Conservation (phyloP, 2,113 vertebrate genomes). For the Maccullochella peelii region DNA sequence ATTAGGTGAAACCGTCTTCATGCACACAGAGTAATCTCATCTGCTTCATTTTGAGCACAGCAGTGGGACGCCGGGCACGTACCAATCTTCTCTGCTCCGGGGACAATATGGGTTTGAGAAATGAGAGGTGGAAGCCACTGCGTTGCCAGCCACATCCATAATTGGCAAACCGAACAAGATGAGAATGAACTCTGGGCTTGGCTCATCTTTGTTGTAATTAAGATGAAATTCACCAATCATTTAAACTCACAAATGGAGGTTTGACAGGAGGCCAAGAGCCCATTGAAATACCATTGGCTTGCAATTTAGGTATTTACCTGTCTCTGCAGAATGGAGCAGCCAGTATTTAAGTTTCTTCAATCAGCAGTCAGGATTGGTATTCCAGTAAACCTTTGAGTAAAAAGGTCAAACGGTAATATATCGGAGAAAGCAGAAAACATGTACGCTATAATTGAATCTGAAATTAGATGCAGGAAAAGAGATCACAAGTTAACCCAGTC, state of each 20-base stretch:
- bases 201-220: conserved; percentile 79
- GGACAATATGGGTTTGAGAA: conserved; percentile 76
- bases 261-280: conserved; percentile 83
- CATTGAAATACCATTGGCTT: conserved; percentile 78
- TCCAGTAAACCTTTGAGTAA: conserved; percentile 75
- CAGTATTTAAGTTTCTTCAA: conserved; percentile 58
- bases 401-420: conserved; percentile 85
- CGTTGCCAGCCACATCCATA: conserved; percentile 74
- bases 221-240: conserved; percentile 82
- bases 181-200: conserved; percentile 80
- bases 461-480: conserved; percentile 31
- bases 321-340: conserved; percentile 58
- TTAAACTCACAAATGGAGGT: conserved; percentile 80
- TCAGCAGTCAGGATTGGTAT: conserved; percentile 66
- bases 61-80: conserved; percentile 54
- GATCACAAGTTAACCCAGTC: conserved; percentile 16
- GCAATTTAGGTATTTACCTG: conserved; percentile 71
- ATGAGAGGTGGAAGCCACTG: conserved; percentile 71
- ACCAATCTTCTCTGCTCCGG: conserved; percentile 80
- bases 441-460: conserved; percentile 55
- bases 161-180: conserved; percentile 77
- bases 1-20: conserved; percentile 71
- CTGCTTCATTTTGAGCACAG: conserved; percentile 74
- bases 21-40: conserved; percentile 79
- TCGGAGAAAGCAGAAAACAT: conserved; percentile 87